Percentiles rank a stretch among this genome's conserved stretches.
phyloP scores from a whole-genome alignment of 1,140 invertebrate genomes.

The Macrocentrus cingulum region DNA sequence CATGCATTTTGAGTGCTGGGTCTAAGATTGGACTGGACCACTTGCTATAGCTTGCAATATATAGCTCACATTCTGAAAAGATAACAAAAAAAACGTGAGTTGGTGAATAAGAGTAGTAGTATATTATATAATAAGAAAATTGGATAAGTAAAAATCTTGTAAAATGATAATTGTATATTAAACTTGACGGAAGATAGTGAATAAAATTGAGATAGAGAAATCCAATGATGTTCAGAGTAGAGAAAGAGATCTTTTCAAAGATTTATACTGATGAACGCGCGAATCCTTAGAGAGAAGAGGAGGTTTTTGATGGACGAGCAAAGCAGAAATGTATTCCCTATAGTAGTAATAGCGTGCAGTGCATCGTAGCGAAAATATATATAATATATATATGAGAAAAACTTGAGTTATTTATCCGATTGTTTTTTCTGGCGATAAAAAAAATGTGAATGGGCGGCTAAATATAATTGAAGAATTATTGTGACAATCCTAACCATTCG shows the following conservation, averaged over 20 bases:
- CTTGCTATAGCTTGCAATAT: constrained; percentile 7
- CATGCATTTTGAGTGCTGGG: constrained; percentile 30
- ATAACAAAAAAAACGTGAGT: neutral
- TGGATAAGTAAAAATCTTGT: too few relatives aligned
- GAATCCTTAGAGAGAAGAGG: neutral
- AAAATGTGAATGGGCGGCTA: too few relatives aligned
- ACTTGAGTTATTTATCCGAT: neutral
- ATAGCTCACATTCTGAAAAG: constrained; percentile 6
- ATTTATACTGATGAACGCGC: too few relatives aligned
- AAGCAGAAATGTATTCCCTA: too few relatives aligned
- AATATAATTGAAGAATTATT: neutral
- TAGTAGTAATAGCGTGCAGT: constrained; percentile 16
- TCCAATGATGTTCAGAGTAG: too few relatives aligned
- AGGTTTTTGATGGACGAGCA: neutral
- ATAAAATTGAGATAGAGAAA: too few relatives aligned
- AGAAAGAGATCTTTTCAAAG: too few relatives aligned
- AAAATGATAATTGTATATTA: too few relatives aligned
- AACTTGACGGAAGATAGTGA: too few relatives aligned
- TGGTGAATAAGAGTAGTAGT: neutral
- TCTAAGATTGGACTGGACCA: constrained; percentile 23
- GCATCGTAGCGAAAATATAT: constrained; percentile 20
- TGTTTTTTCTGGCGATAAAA: too few relatives aligned
- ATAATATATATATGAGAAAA: neutral
- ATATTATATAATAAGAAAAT: neutral
- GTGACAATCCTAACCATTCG: constrained; percentile 21